Conservation (phyloP, 1,140 invertebrate species). For the Pseudomyrmex gracilis region DNA sequence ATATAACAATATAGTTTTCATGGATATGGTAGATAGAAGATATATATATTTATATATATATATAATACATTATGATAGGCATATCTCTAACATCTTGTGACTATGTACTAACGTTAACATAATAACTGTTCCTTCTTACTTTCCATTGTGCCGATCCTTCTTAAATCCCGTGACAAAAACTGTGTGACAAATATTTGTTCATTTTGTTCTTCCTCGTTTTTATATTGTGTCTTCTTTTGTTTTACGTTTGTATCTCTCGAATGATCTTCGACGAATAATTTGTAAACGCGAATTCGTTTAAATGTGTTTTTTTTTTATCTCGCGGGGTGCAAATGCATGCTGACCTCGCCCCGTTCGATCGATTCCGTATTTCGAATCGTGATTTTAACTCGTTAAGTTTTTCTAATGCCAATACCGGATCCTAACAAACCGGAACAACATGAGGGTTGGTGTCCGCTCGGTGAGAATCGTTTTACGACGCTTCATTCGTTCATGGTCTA, state of each 20-base stretch:
- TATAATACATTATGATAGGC: slow-evolving; percentile 67
- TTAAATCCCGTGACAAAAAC: slow-evolving; percentile 1
- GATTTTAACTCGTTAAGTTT: slow-evolving; percentile 89
- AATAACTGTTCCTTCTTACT: slow-evolving; percentile 64
- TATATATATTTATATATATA: too few relatives aligned
- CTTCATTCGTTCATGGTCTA: slow-evolving; percentile 77
- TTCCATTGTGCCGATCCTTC: slow-evolving; percentile 68
- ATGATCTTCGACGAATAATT: not conserved
- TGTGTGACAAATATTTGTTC: slow-evolving; percentile 40
- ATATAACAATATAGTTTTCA: slow-evolving; percentile 36
- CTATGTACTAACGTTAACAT: slow-evolving; percentile 78
- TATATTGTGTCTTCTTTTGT: slow-evolving; percentile 38
- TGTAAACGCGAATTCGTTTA: slow-evolving; percentile 36
- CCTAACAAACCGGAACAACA: slow-evolving; percentile 94
- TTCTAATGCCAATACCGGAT: slow-evolving; percentile 91
- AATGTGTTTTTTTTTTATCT: not conserved
- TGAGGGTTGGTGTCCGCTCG: slow-evolving; percentile 94
- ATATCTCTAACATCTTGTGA: slow-evolving; percentile 70
- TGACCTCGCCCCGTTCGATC: not conserved
- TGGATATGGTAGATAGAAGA: slow-evolving; percentile 49
- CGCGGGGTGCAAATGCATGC: too few relatives aligned
- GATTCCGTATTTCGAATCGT: slow-evolving; percentile 73
- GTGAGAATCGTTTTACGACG: slow-evolving; percentile 87
- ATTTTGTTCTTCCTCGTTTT: slow-evolving; percentile 49
- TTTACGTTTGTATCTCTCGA: slow-evolving; percentile 63